A percentile compares a stretch with the other conserved stretches of the same genome.
Evolutionary conservation across 1,140 invertebrate genomes (phyloP).

Genomic region (Nymphalis io): DNA sequence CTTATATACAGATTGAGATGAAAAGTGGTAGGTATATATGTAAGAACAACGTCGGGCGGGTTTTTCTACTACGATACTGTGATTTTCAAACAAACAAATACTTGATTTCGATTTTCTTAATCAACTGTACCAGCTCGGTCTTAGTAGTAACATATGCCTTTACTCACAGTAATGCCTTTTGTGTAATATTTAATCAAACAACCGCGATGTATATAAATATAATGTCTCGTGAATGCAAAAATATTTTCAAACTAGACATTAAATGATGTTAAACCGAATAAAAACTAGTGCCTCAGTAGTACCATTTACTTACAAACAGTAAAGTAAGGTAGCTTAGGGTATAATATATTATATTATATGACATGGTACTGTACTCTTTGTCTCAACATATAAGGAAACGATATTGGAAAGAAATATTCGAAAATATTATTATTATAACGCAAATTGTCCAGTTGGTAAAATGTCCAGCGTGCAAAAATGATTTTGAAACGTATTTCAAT

Average conservation of each 20-base stretch:
- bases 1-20: no score
- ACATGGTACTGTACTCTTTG: neutral
- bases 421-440: neutral
- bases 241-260: conserved; percentile 4
- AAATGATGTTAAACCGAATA: conserved; percentile 19
- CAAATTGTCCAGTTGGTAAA: neutral
- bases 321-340: conserved; percentile 23
- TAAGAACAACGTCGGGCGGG: no score
- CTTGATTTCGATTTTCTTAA: neutral
- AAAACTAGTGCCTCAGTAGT: conserved; percentile 27
- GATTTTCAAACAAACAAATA: no score
- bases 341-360: neutral
- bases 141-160: conserved; percentile 4
- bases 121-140: neutral
- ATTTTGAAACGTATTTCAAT: no score
- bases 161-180: conserved; percentile 9
- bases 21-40: no score
- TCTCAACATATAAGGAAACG: neutral
- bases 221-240: neutral
- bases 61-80: no score
- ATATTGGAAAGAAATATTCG: neutral
- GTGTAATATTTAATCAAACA: neutral
- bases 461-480: neutral
- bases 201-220: neutral
- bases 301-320: conserved; percentile 20